These are phyloP conservation scores for Galeopterus variegatus DNA, from an alignment of 2,113 vertebrate species.

Conservation along the genomic window DNA sequence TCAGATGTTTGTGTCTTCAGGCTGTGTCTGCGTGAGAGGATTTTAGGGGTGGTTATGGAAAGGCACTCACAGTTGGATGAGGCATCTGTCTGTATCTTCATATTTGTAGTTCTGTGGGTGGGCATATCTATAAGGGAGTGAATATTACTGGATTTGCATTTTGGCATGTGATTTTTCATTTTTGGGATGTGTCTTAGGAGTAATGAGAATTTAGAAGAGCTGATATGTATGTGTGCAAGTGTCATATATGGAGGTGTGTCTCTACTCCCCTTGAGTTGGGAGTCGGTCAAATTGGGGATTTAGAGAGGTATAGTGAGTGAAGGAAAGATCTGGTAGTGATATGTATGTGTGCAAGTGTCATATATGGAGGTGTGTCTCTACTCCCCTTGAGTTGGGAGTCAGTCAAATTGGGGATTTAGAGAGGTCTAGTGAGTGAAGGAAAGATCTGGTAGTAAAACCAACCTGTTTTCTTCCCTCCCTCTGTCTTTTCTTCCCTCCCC, in stretches of 20 bases:
- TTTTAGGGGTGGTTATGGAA: background rate
- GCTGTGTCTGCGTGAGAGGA: background rate
- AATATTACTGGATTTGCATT: conserved; percentile 27
- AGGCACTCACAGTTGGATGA: background rate
- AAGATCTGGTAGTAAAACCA: background rate
- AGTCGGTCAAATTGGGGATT: background rate
- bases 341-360: background rate
- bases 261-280: background rate
- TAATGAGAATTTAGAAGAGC: background rate
- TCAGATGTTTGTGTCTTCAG: background rate
- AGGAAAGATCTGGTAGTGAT: background rate
- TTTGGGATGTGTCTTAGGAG: background rate
- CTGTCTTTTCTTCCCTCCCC: no score
- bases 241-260: background rate
- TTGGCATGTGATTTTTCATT: conserved; percentile 55
- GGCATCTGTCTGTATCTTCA: conserved; percentile 48
- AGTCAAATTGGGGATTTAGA: background rate
- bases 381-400: background rate
- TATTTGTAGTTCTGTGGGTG: conserved; percentile 48
- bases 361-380: background rate
- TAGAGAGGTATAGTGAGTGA: background rate
- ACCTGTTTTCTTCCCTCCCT: background rate
- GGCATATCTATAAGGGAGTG: background rate
- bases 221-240: background rate
- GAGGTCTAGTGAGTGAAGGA: background rate